Percentiles rank a stretch among this genome's conserved stretches.
Conservation (phyloP, 2,113 vertebrate genomes). For the Colinus virginianus region DNA sequence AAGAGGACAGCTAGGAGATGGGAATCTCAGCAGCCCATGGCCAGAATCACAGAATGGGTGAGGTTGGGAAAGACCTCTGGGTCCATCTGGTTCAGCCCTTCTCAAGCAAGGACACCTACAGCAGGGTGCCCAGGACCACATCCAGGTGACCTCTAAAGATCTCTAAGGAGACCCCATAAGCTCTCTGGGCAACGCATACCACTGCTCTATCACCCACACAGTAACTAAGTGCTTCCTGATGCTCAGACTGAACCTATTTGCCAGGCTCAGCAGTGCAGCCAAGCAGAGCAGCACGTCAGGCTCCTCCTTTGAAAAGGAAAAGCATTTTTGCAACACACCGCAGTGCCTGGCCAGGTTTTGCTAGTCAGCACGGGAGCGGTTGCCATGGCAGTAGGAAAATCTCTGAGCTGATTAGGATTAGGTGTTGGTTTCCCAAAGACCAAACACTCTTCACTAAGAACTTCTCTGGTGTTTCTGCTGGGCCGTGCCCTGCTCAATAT, state of each 20-base stretch:
- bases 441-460: background rate
- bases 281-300: background rate
- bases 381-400: background rate
- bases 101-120: background rate
- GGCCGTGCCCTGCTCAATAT: rapidly evolving
- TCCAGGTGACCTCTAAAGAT: background rate
- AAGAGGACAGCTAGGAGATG: background rate
- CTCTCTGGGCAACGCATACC: background rate
- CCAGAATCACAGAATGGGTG: background rate
- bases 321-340: background rate
- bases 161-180: background rate
- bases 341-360: background rate
- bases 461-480: background rate
- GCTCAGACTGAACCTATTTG: background rate
- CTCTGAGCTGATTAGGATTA: constrained; percentile 8
- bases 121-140: background rate
- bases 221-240: background rate
- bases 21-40: background rate
- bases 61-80: background rate
- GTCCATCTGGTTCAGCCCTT: background rate
- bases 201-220: background rate
- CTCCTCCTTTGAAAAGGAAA: background rate
- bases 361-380: background rate
- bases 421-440: background rate
- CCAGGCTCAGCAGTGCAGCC: background rate